Base-by-base conservation (phyloP, 2,113 vertebrate species). In the Rhea americana region DNA sequence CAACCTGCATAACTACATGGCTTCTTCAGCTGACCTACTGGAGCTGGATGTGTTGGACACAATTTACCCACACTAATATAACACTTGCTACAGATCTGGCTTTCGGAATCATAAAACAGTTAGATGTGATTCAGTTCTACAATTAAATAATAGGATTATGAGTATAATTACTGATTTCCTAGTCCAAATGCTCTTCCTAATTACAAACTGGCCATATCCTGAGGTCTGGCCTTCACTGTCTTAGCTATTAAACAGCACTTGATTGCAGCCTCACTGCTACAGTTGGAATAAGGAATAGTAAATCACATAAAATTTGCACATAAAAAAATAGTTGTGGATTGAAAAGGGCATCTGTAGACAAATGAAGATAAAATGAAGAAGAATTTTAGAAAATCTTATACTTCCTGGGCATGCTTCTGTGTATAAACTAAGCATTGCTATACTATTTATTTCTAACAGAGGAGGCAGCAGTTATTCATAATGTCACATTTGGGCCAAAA, bases 121-220 rank as follows among this genome's bases (percentile, higher is more conserved):
- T 50, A 50, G 35, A 7, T 65, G n/a, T 51, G 12, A 6, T 62
- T 85, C 55, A 62, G 32, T 62, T 94, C n/a, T 81, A 81, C 51
- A 56, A 24, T 17, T 78, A 94, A 88, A 68, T 86, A 4, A 43
- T 59, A 79, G 35, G 32, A 86, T 65, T 91, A 90, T 48, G 35
- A 58, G 19, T 25, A 92, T 76, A 93, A 94, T 84, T 78, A 63
- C 32, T 62, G 74, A 83, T 80, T 82, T 94, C 51, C 53, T 68
- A 68, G 56, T 35, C 43, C 43, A 91, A 93, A 84, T 72, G 39
- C 48, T 93, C 77, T 55, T 93, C 35, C 35, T 92, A 93, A 89
- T 75, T 92, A 78, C 19, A 75, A 91, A 82, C 32, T 82, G 20
- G 4, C 48, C 71, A 35, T 41, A 39, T 87, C 84, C 39, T 89